phyloP scores from a whole-genome alignment of 2,797 vertebrate species.

The Zalophus californianus region DNA sequence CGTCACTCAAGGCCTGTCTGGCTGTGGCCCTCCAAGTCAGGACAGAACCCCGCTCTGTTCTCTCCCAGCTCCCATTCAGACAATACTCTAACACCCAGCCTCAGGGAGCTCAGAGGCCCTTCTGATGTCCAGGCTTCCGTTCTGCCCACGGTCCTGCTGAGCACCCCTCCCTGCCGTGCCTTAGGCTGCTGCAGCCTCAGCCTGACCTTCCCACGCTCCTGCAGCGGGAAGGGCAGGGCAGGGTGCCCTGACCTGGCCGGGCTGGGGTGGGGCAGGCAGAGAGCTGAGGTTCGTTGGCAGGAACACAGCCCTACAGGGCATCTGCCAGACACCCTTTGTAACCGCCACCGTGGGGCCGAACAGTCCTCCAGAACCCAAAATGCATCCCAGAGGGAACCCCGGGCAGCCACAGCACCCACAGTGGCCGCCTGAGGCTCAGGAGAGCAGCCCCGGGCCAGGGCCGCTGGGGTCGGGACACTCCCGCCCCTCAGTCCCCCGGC shows the following conservation, averaged over 20 bases:
- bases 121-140: too few species aligned
- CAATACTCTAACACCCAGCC: neutral
- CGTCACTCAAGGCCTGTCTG: neutral
- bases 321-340: neutral
- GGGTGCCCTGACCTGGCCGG: neutral
- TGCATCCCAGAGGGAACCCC: fast-evolving
- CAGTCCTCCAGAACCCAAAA: neutral
- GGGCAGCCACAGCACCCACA: fast-evolving
- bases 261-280: neutral
- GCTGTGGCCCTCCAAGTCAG: neutral
- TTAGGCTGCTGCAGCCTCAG: too few species aligned
- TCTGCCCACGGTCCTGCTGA: neutral
- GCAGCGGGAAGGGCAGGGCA: neutral
- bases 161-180: fast-evolving
- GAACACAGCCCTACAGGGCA: too few species aligned
- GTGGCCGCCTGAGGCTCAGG: neutral
- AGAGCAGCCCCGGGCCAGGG: fast-evolving
- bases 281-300: neutral
- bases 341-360: fast-evolving
- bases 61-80: neutral
- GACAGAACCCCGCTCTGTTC: neutral
- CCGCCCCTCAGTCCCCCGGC: neutral
- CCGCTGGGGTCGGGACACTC: fast-evolving
- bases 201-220: neutral
- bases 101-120: neutral